A percentile compares a stretch with the other conserved stretches of the same genome.
Conservation (phyloP, 2,888 invertebrate genomes). For the Cacoxenus indagator region DNA sequence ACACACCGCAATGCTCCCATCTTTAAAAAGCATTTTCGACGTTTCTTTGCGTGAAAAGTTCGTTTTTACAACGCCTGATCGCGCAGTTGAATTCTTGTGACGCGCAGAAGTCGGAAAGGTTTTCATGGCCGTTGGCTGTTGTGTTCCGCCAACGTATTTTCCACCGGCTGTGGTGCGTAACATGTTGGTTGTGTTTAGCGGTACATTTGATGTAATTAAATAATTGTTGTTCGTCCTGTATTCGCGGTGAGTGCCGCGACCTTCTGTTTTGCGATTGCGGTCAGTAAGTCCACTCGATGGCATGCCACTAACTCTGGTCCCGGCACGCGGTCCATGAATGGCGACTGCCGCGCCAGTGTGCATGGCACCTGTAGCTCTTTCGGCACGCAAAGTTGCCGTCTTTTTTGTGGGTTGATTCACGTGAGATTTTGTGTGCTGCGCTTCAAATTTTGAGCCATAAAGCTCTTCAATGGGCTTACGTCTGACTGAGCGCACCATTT, state of each 20-base stretch:
- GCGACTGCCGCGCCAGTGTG: slow-evolving; percentile 22
- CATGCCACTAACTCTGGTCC: no score
- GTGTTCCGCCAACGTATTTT: slow-evolving; percentile 6
- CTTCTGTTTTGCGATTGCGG: background rate
- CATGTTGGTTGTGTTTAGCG: slow-evolving; percentile 42
- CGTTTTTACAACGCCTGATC: background rate
- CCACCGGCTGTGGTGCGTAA: slow-evolving; percentile 27
- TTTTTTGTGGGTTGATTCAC: slow-evolving; percentile 37
- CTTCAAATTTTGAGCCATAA: slow-evolving; percentile 56
- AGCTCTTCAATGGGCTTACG: slow-evolving; percentile 65
- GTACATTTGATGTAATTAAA: slow-evolving; percentile 50
- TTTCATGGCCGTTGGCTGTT: slow-evolving; percentile 43
- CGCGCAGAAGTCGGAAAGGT: background rate
- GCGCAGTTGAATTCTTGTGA: background rate
- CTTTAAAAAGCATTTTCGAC: background rate
- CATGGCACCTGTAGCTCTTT: slow-evolving; percentile 5
- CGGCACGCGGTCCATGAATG: slow-evolving; percentile 26
- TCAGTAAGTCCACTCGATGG: background rate
- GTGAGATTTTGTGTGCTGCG: slow-evolving; percentile 42
- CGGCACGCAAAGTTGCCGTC: slow-evolving; percentile 42
- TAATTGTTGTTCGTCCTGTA: slow-evolving; percentile 53
- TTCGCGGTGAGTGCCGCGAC: slow-evolving; percentile 43
- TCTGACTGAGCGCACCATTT: slow-evolving; percentile 61
- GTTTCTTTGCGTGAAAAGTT: background rate
- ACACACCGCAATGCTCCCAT: background rate